Percentiles rank a stretch among this genome's conserved stretches.
Evolutionary conservation across 2,113 vertebrate species (phyloP).

Genomic region (Scalopus aquaticus): DNA sequence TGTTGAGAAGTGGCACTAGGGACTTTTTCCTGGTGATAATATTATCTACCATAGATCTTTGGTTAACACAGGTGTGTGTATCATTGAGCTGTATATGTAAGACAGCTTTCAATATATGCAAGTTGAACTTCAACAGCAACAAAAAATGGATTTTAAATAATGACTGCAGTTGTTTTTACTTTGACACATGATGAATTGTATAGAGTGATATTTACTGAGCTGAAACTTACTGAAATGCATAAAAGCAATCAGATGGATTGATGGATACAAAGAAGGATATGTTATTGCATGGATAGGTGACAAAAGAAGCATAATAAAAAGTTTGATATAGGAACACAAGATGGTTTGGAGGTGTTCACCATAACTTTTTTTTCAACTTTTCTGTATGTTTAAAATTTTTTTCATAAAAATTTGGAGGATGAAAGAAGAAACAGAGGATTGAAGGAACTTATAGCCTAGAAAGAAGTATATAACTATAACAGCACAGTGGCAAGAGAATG

Average conservation of each 20-base stretch:
- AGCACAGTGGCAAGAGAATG: not conserved
- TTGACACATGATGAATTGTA: not conserved
- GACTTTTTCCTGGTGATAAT: not conserved
- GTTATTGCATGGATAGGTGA: not conserved
- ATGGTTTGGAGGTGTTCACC: not conserved
- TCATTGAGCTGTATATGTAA: not conserved
- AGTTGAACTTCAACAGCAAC: constrained; percentile 13
- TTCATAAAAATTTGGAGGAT: not conserved
- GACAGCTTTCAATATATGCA: constrained; percentile 33
- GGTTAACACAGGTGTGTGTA: not conserved
- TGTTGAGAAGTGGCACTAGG: not conserved
- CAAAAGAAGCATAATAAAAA: not conserved
- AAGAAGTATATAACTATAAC: not conserved
- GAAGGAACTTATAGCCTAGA: not conserved
- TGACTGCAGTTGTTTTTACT: not conserved
- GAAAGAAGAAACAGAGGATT: not conserved
- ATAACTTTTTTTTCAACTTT: not conserved
- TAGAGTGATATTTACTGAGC: not conserved
- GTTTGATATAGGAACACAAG: not conserved
- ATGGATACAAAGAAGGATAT: not conserved
- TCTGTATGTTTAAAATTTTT: not conserved
- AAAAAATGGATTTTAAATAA: not conserved
- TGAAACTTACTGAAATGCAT: constrained; percentile 7
- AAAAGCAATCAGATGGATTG: not conserved
- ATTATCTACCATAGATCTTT: not conserved